Percentiles rank a stretch among this genome's conserved stretches.
Evolutionary conservation across 2,888 invertebrate genomes (phyloP).

Genomic region (Agonopterix arenella): DNA sequence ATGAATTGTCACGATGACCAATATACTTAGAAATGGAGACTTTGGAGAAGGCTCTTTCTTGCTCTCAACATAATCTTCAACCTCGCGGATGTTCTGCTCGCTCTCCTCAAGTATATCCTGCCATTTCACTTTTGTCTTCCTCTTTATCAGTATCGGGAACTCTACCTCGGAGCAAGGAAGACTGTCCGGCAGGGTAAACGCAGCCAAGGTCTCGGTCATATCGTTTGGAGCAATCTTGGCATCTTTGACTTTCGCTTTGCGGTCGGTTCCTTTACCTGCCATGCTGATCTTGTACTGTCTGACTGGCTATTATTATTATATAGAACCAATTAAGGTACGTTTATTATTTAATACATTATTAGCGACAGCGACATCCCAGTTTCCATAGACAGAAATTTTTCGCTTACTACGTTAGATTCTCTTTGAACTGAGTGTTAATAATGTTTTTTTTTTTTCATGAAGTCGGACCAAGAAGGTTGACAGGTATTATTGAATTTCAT

Average conservation of each 20-base stretch:
- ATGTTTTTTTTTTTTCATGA: too few relatives aligned
- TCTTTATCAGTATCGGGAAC: conserved; percentile 44
- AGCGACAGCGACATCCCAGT: too few relatives aligned
- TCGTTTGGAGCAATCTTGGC: conserved; percentile 24
- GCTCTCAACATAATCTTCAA: conserved; percentile 37
- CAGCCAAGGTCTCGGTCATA: conserved; percentile 30
- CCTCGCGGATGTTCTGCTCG: conserved; percentile 30
- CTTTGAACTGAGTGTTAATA: too few relatives aligned
- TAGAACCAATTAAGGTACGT: too few relatives aligned
- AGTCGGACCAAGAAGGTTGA: too few relatives aligned
- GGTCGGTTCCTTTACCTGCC: conserved; percentile 48
- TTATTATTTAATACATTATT: too few relatives aligned
- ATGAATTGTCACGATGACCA: too few relatives aligned
- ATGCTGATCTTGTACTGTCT: conserved; percentile 21
- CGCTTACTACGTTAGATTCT: too few relatives aligned
- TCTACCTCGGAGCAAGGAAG: conserved; percentile 58
- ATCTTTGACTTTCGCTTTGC: conserved; percentile 45
- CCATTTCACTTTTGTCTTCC: conserved; percentile 42
- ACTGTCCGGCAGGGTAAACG: conserved; percentile 54
- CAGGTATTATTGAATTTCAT: too few relatives aligned
- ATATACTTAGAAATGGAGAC: conserved; percentile 43
- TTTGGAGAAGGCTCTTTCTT: conserved; percentile 31
- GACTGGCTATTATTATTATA: too few relatives aligned
- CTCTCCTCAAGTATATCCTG: conserved; percentile 46
- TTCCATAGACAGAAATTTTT: too few relatives aligned